Conservation (phyloP, 2,113 vertebrate species). For the Chlamydotis undulata region DNA sequence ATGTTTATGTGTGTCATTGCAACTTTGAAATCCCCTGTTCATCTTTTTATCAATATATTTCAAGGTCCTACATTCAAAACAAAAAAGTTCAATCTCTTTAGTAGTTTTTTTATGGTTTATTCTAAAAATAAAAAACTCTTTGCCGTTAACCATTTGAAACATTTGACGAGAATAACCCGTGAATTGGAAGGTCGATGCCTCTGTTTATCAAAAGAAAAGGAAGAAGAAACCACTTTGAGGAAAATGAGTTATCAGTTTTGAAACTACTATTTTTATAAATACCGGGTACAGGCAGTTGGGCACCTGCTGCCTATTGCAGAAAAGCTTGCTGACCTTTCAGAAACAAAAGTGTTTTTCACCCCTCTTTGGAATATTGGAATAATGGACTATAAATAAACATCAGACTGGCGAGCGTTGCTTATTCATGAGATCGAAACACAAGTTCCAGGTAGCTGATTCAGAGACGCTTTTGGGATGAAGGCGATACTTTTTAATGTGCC, state of each 20-base stretch:
- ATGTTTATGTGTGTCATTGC: not conserved
- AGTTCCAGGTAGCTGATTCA: not conserved
- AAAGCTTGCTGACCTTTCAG: not conserved
- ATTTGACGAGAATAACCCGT: not conserved
- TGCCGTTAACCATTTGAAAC: not conserved
- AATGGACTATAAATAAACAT: not conserved
- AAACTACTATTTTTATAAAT: not conserved
- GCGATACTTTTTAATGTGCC: accelerated
- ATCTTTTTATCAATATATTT: not conserved
- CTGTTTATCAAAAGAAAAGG: not conserved
- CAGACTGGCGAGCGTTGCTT: not conserved
- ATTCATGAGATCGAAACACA: not conserved
- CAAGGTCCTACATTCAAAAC: not conserved
- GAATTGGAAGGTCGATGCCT: not conserved
- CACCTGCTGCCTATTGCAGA: not conserved
- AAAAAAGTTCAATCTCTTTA: not conserved
- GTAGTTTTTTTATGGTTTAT: not conserved
- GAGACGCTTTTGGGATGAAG: accelerated
- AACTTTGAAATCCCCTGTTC: not conserved
- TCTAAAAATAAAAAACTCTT: not conserved
- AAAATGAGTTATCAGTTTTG: not conserved
- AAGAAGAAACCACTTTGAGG: not conserved
- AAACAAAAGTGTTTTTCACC: not conserved
- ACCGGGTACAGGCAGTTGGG: not conserved
- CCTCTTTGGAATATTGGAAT: not conserved